Evolutionary conservation across 2,797 vertebrate species (phyloP).

Genomic region (Pangasius krempfi): DNA sequence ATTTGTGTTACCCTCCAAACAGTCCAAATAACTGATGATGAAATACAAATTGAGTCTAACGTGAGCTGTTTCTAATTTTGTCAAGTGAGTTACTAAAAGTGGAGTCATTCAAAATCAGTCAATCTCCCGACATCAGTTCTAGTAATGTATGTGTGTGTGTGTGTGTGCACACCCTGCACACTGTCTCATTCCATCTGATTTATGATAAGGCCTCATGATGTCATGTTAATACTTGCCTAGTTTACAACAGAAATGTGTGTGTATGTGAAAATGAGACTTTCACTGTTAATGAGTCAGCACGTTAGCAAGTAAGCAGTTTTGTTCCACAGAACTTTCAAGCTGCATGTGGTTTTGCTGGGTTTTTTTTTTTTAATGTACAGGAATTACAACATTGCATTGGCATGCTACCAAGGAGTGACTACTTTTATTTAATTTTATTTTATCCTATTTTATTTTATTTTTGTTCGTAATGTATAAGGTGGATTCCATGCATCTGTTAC

Average conservation of each 20-base stretch:
- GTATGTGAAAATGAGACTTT: conserved; percentile 32
- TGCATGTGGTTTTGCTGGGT: conserved; percentile 53
- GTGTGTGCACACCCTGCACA: background rate
- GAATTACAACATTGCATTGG: conserved; percentile 12
- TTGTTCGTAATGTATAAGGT: background rate
- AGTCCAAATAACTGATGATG: background rate
- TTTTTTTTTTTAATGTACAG: conserved; percentile 34
- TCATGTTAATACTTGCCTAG: background rate
- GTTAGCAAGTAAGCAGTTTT: conserved; percentile 39
- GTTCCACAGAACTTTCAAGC: conserved; percentile 47
- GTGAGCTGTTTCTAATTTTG: background rate
- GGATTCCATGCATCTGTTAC: background rate
- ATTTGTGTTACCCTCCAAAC: background rate
- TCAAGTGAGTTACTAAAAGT: background rate
- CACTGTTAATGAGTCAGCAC: conserved; percentile 47
- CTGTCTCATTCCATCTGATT: conserved; percentile 20
- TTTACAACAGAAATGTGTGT: conserved; percentile 22
- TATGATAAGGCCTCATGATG: conserved; percentile 6
- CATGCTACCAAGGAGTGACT: background rate
- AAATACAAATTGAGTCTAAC: background rate
- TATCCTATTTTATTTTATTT: background rate
- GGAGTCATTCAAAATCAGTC: background rate
- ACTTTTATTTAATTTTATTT: background rate
- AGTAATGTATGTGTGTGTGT: background rate
- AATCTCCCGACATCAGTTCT: background rate